phyloP scores from a whole-genome alignment of 1,140 invertebrate species.

The Stenopsyche tienmushanensis region DNA sequence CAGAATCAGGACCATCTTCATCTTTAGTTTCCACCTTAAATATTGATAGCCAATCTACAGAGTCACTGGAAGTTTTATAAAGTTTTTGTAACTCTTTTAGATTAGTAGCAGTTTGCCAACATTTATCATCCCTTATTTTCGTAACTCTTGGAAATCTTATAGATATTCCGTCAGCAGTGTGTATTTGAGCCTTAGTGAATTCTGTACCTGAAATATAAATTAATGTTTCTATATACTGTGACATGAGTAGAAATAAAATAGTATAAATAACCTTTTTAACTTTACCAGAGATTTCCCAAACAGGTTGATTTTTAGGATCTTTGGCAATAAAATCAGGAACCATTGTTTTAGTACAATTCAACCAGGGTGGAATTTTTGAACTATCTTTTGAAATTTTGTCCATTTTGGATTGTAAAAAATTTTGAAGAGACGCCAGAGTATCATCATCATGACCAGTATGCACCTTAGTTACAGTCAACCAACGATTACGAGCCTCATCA shows the following conservation, averaged over 20 bases:
- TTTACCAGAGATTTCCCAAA: slow-evolving; percentile 87
- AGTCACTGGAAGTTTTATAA: slow-evolving; percentile 67
- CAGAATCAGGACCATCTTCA: background rate
- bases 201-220: slow-evolving; percentile 67
- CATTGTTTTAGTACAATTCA: slow-evolving; percentile 79
- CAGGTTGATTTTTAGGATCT: slow-evolving; percentile 81
- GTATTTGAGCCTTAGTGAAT: slow-evolving; percentile 80
- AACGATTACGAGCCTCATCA: slow-evolving; percentile 65
- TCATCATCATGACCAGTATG: slow-evolving; percentile 85
- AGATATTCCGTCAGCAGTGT: slow-evolving; percentile 89
- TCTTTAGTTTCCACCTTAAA: background rate
- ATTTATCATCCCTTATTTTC: slow-evolving; percentile 79
- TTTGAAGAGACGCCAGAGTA: slow-evolving; percentile 75
- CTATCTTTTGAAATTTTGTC: slow-evolving; percentile 72
- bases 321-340: slow-evolving; percentile 85
- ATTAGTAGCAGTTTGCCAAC: slow-evolving; percentile 79
- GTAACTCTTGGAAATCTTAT: slow-evolving; percentile 90
- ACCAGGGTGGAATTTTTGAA: slow-evolving; percentile 72
- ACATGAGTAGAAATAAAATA: background rate
- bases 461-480: slow-evolving; percentile 88
- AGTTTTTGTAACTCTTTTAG: slow-evolving; percentile 69
- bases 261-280: slow-evolving; percentile 10
- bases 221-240: background rate
- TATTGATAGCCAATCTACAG: slow-evolving; percentile 41
- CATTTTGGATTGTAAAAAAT: slow-evolving; percentile 68